Evolutionary conservation across 2,797 vertebrate species (phyloP), one percentile per base, ranked within the genome.

Genomic region (Phylloscopus collybita): DNA sequence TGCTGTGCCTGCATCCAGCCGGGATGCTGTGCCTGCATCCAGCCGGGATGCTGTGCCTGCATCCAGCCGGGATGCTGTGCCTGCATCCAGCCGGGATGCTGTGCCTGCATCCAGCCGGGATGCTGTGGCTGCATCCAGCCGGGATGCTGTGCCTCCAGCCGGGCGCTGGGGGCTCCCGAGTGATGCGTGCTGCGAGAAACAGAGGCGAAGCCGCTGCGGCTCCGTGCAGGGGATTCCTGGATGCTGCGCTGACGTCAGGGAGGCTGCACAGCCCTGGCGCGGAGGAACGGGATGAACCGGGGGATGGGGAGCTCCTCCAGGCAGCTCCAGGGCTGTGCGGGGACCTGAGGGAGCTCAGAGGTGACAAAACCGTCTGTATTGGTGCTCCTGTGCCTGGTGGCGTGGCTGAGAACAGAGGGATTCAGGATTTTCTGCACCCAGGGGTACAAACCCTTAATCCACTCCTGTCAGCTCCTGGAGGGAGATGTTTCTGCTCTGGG

Each of bases 141-240:
- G 5, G 57, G 40, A 44, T 5, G 23, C 25, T 51, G 90, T 5
- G 74, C 65, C 72, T 13, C 61, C 54, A 54, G 51, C 36, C 5
- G 3, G 59, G 79, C 15, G 21, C 71, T 27, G 66, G 91, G 76
- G 83, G 85, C 84, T 96, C 93, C 91, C 86, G 34, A 53, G 56
- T 0, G 7, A 12, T 30, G n/a, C 2, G 20, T 6, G 15, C 44
- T 59, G 34, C 1, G 40, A 34, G 45, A 75, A 47, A 2, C 36
- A 21, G 54, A 44, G 74, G 65, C 8, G 9, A 76, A 86, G 83
- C 7, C 73, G 38, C 72, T 64, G 88, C 25, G 14, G 92, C 51
- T 88, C 32, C 7, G 10, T 56, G 87, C 92, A 14, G 94, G 94
- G 95, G 95, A 96, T 95, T 92, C 94, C 96, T 40, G 90, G 66